These are phyloP conservation scores for Dryobota labecula DNA, from an alignment of 2,888 invertebrate species.

Conservation along the genomic window DNA sequence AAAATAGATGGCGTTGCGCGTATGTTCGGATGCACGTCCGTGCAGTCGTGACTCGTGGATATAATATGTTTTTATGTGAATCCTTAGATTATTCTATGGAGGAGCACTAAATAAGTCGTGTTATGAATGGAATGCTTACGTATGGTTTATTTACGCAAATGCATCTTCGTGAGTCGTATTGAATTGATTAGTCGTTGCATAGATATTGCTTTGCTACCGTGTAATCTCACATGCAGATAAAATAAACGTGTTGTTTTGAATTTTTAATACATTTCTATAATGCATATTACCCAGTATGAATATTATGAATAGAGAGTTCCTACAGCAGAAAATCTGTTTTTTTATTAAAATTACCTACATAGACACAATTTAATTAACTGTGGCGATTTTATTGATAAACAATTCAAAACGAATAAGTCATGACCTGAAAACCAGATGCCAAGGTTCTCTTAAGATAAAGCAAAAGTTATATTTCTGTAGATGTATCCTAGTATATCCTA, in stretches of 20 bases:
- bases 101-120: slow-evolving; percentile 70
- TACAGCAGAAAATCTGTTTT: slow-evolving; percentile 4
- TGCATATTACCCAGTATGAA: slow-evolving; percentile 18
- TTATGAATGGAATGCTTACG: slow-evolving; percentile 76
- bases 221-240: slow-evolving; percentile 66
- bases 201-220: slow-evolving; percentile 70
- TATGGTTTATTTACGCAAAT: slow-evolving; percentile 79
- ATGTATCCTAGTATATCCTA: too few relatives aligned
- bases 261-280: slow-evolving; percentile 67
- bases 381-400: not conserved
- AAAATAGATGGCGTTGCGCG: slow-evolving; percentile 63
- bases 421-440: slow-evolving; percentile 22
- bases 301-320: slow-evolving; percentile 17
- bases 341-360: not conserved
- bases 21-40: slow-evolving; percentile 44
- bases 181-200: slow-evolving; percentile 74
- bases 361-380: not conserved
- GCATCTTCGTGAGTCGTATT: slow-evolving; percentile 68
- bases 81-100: slow-evolving; percentile 65
- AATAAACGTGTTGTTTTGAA: slow-evolving; percentile 64
- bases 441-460: slow-evolving; percentile 34
- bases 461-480: slow-evolving; percentile 24
- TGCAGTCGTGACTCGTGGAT: slow-evolving; percentile 59
- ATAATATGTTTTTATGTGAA: slow-evolving; percentile 63
- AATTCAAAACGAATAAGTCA: slow-evolving; percentile 9